phyloP scores from a whole-genome alignment of 2,888 invertebrate genomes.

The Hofmannophila pseudospretella region DNA sequence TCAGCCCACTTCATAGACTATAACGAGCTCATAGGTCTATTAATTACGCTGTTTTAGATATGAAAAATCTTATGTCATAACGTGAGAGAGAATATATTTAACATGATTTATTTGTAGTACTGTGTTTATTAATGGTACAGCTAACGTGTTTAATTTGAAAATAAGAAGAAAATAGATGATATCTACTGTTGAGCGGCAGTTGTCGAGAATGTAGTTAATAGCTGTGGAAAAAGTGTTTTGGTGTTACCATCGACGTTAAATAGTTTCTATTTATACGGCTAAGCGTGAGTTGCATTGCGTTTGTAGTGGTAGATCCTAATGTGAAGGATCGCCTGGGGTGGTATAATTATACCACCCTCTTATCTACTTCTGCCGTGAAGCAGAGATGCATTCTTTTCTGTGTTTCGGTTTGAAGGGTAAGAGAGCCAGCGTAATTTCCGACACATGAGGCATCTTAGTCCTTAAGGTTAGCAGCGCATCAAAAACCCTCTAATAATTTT shows the following conservation, averaged over 20 bases:
- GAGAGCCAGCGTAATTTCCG: too few species aligned
- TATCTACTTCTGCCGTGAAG: too few species aligned
- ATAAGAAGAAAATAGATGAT: conserved; percentile 22
- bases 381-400: too few species aligned
- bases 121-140: conserved; percentile 22
- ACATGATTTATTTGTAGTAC: conserved; percentile 34
- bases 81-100: conserved; percentile 23
- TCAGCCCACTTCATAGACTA: conserved; percentile 40
- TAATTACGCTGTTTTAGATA: conserved; percentile 24
- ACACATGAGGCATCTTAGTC: too few species aligned
- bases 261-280: too few species aligned
- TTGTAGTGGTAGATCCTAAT: too few species aligned
- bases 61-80: conserved; percentile 18
- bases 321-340: too few species aligned
- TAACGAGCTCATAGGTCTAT: conserved; percentile 20
- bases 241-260: conserved; percentile 23
- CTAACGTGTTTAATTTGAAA: conserved; percentile 26
- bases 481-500: too few species aligned
- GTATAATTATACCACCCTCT: too few species aligned
- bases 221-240: conserved; percentile 18
- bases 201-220: conserved; percentile 18
- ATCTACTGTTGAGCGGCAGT: conserved; percentile 16
- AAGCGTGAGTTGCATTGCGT: too few species aligned
- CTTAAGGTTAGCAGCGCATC: too few species aligned
- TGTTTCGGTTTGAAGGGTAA: too few species aligned